Evolutionary conservation across 2,797 vertebrate genomes (phyloP).

Genomic region (Labroides dimidiatus): DNA sequence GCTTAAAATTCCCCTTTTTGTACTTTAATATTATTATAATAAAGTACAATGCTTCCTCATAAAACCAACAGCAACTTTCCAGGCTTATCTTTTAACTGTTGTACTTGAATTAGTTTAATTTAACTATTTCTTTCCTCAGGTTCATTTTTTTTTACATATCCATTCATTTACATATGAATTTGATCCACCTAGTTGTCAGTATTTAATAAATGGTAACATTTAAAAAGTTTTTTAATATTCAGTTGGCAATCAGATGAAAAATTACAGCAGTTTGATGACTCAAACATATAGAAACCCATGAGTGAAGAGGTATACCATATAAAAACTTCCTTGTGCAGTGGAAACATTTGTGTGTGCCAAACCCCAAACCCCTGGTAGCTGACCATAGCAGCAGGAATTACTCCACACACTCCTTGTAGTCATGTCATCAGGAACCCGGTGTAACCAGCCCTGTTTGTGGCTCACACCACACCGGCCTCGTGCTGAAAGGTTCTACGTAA

Average conservation of each 20-base stretch:
- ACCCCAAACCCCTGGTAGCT: constrained; percentile 75
- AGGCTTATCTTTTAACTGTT: not conserved
- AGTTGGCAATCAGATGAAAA: constrained; percentile 36
- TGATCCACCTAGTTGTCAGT: constrained; percentile 1
- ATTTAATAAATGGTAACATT: constrained; percentile 16
- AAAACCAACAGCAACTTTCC: not conserved
- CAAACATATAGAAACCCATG: constrained; percentile 6
- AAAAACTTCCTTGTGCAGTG: constrained; percentile 60
- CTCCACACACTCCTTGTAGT: constrained; percentile 65
- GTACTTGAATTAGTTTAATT: not conserved
- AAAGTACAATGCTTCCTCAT: not conserved
- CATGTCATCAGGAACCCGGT: constrained; percentile 70
- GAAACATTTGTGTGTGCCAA: constrained; percentile 69
- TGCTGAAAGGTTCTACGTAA: constrained; percentile 77
- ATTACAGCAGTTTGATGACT: constrained; percentile 17
- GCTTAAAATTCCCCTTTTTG: too few relatives aligned
- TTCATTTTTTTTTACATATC: constrained; percentile 11
- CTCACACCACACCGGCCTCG: constrained; percentile 73
- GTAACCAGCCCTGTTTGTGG: constrained; percentile 53
- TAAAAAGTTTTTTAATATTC: constrained; percentile 21
- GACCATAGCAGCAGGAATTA: constrained; percentile 68
- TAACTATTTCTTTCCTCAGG: not conserved
- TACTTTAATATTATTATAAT: too few relatives aligned
- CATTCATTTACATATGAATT: constrained; percentile 18
- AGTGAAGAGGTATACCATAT: constrained; percentile 48